Conservation (phyloP, 2,797 vertebrate species). For the Helostoma temminkii region DNA sequence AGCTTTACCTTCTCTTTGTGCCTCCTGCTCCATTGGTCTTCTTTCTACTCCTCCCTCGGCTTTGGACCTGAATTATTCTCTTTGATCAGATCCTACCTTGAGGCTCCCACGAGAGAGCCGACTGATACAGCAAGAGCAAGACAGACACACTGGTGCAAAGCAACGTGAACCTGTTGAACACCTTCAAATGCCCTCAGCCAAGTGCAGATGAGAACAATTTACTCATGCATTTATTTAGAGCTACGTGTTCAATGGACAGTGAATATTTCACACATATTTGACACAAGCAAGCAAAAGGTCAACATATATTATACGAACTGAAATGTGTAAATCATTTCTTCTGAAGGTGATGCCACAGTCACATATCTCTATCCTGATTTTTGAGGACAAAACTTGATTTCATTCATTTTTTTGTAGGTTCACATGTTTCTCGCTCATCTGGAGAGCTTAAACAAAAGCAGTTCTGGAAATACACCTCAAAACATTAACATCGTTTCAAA, state of each 20-base stretch:
- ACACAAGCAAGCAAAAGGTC: neutral
- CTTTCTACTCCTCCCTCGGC: constrained; percentile 50
- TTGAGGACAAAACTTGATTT: neutral
- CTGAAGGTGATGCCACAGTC: neutral
- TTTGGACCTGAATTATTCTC: constrained; percentile 80
- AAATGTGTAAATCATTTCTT: neutral
- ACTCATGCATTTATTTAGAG: neutral
- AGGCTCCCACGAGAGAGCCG: constrained; percentile 48
- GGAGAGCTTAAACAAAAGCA: neutral
- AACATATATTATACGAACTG: neutral
- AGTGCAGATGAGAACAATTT: neutral
- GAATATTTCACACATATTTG: neutral
- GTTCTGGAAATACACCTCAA: neutral
- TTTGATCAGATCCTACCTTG: constrained; percentile 77
- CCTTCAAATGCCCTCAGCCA: neutral
- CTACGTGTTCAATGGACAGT: neutral
- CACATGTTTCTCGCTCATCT: neutral
- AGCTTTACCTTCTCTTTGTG: constrained; percentile 73
- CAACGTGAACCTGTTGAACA: constrained; percentile 59
- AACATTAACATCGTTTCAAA: neutral
- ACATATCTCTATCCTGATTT: neutral
- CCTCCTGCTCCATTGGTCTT: constrained; percentile 56
- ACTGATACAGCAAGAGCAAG: constrained; percentile 28
- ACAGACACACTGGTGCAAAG: constrained; percentile 34
- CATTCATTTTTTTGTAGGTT: neutral